Evolutionary conservation across 2,797 vertebrate species (phyloP).

Genomic region (Amblyraja radiata): DNA sequence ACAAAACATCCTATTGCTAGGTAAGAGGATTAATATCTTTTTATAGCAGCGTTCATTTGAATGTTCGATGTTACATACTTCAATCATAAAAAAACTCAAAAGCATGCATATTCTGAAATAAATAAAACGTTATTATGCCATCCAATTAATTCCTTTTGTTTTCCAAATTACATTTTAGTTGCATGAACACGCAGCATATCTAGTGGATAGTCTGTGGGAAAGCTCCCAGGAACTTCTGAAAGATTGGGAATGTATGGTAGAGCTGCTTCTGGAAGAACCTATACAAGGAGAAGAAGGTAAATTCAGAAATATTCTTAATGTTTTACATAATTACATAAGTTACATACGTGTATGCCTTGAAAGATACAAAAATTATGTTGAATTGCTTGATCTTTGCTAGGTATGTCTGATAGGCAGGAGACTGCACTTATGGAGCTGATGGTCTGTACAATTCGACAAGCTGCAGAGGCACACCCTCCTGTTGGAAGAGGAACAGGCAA

Average conservation of each 20-base stretch:
- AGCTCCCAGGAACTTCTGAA: slow-evolving; percentile 97
- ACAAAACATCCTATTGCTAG: too few species aligned
- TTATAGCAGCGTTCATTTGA: too few species aligned
- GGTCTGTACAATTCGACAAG: slow-evolving; percentile 94
- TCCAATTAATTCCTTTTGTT: slow-evolving; percentile 35
- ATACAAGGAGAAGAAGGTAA: slow-evolving; percentile 94
- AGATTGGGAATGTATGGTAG: slow-evolving; percentile 99
- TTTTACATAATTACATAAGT: background rate
- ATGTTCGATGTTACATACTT: too few species aligned
- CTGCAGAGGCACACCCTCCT: slow-evolving; percentile 93
- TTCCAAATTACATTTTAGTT: slow-evolving; percentile 65
- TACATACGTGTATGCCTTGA: background rate
- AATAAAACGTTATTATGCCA: background rate
- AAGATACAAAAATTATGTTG: background rate
- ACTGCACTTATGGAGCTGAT: slow-evolving; percentile 90
- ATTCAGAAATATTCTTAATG: background rate
- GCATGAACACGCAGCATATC: slow-evolving; percentile 93
- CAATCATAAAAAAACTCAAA: too few species aligned
- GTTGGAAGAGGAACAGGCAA: slow-evolving; percentile 97
- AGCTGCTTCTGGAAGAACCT: slow-evolving; percentile 90
- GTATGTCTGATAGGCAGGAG: slow-evolving; percentile 92
- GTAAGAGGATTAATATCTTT: too few species aligned
- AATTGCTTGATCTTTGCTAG: slow-evolving; percentile 49
- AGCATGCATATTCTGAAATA: too few species aligned
- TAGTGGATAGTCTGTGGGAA: slow-evolving; percentile 98